Percentiles rank a stretch among this genome's conserved stretches.
Conservation (phyloP, 2,888 invertebrate species). For the Cryptus armator region DNA sequence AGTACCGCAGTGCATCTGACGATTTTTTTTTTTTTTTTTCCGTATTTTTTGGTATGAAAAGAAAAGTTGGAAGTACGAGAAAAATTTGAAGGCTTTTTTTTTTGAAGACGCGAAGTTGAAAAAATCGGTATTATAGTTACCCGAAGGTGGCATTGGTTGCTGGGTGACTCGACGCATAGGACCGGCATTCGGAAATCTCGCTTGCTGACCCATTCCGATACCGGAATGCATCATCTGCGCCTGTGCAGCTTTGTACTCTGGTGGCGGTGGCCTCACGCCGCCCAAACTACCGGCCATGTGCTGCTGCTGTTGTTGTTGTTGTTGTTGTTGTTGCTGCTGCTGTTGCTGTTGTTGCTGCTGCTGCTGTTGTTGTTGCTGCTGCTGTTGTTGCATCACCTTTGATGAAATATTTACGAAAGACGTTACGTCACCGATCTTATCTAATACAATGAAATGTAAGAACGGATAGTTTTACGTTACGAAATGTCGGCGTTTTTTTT, state of each 20-base stretch:
- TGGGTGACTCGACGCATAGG: conserved; percentile 89
- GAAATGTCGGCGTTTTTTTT: neutral
- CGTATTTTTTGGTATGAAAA: no score
- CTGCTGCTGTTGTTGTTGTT: conserved; percentile 85
- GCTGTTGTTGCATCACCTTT: conserved; percentile 82
- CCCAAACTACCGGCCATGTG: conserved; percentile 83
- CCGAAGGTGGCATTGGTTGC: conserved; percentile 90
- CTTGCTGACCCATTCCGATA: conserved; percentile 83
- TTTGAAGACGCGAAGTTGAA: neutral
- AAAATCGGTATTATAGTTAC: conserved; percentile 82
- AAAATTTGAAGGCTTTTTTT: conserved; percentile 33
- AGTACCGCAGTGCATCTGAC: conserved; percentile 51
- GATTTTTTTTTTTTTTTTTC: neutral
- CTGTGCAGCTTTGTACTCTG: conserved; percentile 92
- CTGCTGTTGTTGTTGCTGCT: conserved; percentile 83
- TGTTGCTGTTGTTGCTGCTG: conserved; percentile 78
- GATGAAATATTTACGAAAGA: no score
- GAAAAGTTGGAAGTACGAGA: neutral
- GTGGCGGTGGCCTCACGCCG: conserved; percentile 91
- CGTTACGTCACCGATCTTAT: no score
- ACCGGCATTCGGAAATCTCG: conserved; percentile 86
- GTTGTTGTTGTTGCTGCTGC: conserved; percentile 39
- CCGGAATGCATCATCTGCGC: conserved; percentile 87
- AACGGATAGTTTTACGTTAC: no score
- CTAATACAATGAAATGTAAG: no score